A percentile compares a stretch with the other conserved stretches of the same genome.
phyloP scores from a whole-genome alignment of 2,888 invertebrate genomes.

The Apotomis betuletana region DNA sequence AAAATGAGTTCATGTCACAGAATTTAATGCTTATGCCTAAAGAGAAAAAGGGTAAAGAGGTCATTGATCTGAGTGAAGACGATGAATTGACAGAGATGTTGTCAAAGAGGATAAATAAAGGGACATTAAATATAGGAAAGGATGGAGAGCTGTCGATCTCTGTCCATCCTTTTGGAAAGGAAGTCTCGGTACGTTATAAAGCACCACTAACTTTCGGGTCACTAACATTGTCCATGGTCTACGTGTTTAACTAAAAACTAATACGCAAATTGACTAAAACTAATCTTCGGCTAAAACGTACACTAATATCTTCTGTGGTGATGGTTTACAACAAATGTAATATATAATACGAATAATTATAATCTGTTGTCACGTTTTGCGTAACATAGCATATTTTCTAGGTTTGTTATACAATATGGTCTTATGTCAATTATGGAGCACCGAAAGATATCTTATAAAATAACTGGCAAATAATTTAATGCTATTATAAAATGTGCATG shows the following conservation, averaged over 20 bases:
- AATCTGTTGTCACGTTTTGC: no score
- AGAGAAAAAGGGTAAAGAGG: conserved; percentile 64
- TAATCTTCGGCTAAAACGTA: neutral
- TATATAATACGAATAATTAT: no score
- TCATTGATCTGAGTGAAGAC: conserved; percentile 75
- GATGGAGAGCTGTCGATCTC: conserved; percentile 77
- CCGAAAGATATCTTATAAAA: no score
- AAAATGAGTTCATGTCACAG: conserved; percentile 79
- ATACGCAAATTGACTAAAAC: conserved; percentile 4
- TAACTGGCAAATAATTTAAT: no score
- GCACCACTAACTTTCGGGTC: conserved; percentile 41
- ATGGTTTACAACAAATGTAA: neutral
- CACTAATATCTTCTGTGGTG: conserved; percentile 24
- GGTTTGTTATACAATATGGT: no score
- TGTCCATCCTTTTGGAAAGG: conserved; percentile 67
- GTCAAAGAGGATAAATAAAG: conserved; percentile 67
- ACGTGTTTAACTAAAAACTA: conserved; percentile 15
- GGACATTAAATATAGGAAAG: conserved; percentile 71
- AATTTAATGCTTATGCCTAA: conserved; percentile 77
- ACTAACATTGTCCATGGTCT: conserved; percentile 33
- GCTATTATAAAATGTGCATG: no score
- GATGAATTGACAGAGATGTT: conserved; percentile 70
- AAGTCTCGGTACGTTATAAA: conserved; percentile 67
- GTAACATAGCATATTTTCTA: no score
- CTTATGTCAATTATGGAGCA: no score